These are phyloP conservation scores for Patella pellucida DNA, from an alignment of 2,888 invertebrate species.

Conservation along the genomic window DNA sequence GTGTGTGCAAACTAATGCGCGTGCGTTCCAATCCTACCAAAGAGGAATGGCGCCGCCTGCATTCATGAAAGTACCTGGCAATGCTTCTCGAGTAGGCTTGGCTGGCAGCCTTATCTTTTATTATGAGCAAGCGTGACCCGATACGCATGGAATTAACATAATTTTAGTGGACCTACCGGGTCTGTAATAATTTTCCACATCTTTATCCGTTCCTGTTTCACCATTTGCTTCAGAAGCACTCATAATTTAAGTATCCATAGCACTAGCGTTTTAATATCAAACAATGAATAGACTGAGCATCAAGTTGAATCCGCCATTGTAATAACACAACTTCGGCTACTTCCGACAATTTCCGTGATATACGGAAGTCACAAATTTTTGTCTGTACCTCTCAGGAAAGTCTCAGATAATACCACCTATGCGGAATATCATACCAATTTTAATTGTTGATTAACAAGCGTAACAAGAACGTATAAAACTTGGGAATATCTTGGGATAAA, in stretches of 20 bases:
- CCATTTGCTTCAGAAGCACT: conserved; percentile 58
- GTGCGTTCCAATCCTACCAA: conserved; percentile 14
- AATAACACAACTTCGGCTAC: conserved; percentile 55
- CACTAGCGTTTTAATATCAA: conserved; percentile 37
- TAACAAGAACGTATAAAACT: no score
- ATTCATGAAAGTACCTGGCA: background rate
- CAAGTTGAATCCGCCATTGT: conserved; percentile 60
- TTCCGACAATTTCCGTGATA: conserved; percentile 53
- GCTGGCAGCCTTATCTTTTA: background rate
- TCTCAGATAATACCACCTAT: background rate
- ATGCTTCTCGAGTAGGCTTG: background rate
- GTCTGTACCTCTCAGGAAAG: conserved; percentile 26
- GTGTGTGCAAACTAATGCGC: background rate
- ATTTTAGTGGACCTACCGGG: conserved; percentile 47
- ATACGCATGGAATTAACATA: conserved; percentile 12
- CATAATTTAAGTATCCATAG: conserved; percentile 48
- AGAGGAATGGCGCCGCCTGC: conserved; percentile 7
- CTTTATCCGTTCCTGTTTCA: conserved; percentile 60
- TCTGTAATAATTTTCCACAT: conserved; percentile 61
- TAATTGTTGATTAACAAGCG: no score
- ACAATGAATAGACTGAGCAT: conserved; percentile 44
- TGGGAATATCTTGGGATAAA: background rate
- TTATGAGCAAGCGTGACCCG: background rate
- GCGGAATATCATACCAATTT: background rate
- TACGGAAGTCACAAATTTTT: conserved; percentile 35